phyloP scores from a whole-genome alignment of 2,113 vertebrate species.

The pig (Sus scrofa) region T2T-Sscrofa CM000812.6:103780501-103781000 shows the following conservation, averaged over 20 bases:
- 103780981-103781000: background rate
- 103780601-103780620: background rate
- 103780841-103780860: conserved; percentile 8
- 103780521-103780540: conserved; percentile 78
- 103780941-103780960: background rate
- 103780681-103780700: background rate
- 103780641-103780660: background rate
- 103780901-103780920: background rate
- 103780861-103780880: background rate
- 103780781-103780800: background rate
- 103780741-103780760: background rate
- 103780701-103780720: background rate
- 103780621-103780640: background rate
- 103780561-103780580: background rate
- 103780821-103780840: conserved; percentile 43
- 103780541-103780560: conserved; percentile 42
- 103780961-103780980: conserved; percentile 2
- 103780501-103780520: conserved; percentile 71
- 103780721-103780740: background rate
- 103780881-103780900: conserved; percentile 22
- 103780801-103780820: conserved; percentile 9
- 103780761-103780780: background rate
- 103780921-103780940: background rate
- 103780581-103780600: background rate
- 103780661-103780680: background rate